Conservation (phyloP, 2,113 vertebrate species). For the Athene cunicularia region DNA sequence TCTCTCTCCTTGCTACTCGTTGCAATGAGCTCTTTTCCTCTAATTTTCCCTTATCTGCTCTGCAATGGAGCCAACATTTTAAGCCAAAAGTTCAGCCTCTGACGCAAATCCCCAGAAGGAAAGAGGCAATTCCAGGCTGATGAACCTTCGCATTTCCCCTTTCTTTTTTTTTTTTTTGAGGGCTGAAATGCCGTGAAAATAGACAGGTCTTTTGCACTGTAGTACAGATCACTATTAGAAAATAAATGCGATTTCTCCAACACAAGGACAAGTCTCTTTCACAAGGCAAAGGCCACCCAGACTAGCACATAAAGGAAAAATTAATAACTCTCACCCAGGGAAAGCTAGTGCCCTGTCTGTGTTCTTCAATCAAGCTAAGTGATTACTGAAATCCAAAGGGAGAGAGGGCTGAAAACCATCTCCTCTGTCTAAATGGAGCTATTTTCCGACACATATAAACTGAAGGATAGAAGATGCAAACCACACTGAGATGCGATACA, state of each 20-base stretch:
- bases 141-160: neutral
- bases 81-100: slow-evolving; percentile 5
- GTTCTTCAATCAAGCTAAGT: neutral
- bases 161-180: neutral
- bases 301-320: neutral
- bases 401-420: neutral
- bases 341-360: neutral
- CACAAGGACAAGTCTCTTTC: neutral
- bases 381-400: neutral
- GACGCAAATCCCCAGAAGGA: neutral
- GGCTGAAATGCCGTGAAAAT: neutral
- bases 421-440: neutral
- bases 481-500: neutral
- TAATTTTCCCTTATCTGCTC: neutral
- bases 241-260: neutral
- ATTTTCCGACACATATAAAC: neutral
- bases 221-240: neutral
- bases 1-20: neutral
- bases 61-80: neutral
- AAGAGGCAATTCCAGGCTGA: neutral
- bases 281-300: neutral
- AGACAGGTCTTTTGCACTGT: neutral
- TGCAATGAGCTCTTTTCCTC: neutral
- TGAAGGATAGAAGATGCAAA: neutral
- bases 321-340: neutral